A percentile compares a stretch with the other conserved stretches of the same genome.
These are phyloP conservation scores for Desmophyllum pertusum DNA, from an alignment of 92 coral and sea anemone species.

Conservation along the genomic window DNA sequence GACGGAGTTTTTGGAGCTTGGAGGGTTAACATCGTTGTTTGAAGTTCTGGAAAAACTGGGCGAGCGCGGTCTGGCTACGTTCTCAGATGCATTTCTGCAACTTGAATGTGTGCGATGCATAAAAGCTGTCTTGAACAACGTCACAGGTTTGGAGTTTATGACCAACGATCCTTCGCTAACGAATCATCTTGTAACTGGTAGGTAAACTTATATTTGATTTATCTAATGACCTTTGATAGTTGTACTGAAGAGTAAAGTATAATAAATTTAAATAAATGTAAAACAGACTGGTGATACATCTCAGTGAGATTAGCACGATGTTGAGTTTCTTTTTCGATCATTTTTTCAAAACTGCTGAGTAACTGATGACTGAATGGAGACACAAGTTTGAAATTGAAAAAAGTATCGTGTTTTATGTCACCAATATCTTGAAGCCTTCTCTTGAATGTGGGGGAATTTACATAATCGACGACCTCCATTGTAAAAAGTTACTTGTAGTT, in stretches of 20 bases:
- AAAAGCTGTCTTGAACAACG: constrained; percentile 87
- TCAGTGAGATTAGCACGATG: too few species aligned
- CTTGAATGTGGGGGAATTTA: neutral
- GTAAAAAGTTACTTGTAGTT: too few species aligned
- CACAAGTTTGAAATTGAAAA: neutral
- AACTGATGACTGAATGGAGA: too few species aligned
- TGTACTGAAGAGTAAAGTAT: too few species aligned
- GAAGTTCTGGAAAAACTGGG: constrained; percentile 86
- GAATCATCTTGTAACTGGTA: constrained; percentile 78
- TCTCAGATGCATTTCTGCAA: constrained; percentile 81
- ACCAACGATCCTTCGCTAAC: constrained; percentile 66
- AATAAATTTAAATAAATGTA: too few species aligned
- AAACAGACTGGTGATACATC: too few species aligned
- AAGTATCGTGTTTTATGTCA: neutral
- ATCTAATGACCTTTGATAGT: neutral
- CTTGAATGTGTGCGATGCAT: constrained; percentile 87
- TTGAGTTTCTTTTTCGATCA: too few species aligned
- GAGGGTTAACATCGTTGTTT: constrained; percentile 73
- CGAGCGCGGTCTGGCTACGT: constrained; percentile 58
- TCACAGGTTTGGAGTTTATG: constrained; percentile 79
- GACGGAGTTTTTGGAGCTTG: constrained; percentile 76
- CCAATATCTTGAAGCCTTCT: neutral
- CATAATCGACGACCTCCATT: neutral
- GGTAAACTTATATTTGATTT: too few species aligned
- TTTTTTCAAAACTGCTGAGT: too few species aligned